Percentiles rank a stretch among this genome's conserved stretches.
Conservation (phyloP, 2,888 invertebrate species). For the Alentia gelatinosa region DNA sequence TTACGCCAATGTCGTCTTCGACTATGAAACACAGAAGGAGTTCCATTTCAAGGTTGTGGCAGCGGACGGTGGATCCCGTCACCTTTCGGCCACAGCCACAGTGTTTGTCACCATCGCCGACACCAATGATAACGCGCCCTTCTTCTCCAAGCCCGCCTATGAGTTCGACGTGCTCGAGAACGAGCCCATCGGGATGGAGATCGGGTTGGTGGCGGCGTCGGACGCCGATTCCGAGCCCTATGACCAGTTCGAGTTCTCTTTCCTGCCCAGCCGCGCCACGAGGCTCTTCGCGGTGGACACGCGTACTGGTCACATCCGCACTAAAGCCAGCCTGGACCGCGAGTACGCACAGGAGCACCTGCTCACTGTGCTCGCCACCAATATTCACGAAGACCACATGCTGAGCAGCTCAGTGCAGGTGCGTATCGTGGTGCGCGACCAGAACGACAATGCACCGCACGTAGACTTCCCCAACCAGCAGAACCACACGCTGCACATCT, state of each 20-base stretch:
- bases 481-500: constrained; percentile 51
- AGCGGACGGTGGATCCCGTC: constrained; percentile 90
- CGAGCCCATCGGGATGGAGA: constrained; percentile 54
- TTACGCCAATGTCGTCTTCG: constrained; percentile 33
- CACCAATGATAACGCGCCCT: constrained; percentile 58
- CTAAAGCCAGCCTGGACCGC: constrained; percentile 89
- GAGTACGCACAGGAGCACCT: constrained; percentile 89
- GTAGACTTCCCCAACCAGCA: constrained; percentile 42
- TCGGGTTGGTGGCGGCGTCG: constrained; percentile 49
- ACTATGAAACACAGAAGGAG: constrained; percentile 44
- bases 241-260: constrained; percentile 49
- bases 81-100: constrained; percentile 93
- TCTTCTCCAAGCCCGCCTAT: constrained; percentile 48
- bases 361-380: constrained; percentile 86
- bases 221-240: constrained; percentile 46
- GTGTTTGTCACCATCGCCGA: constrained; percentile 76
- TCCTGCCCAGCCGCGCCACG: not conserved
- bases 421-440: not conserved
- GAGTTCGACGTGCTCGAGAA: constrained; percentile 60
- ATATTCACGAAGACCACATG: not conserved
- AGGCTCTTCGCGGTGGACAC: constrained; percentile 92
- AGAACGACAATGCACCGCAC: constrained; percentile 44
- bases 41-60: constrained; percentile 86
- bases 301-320: constrained; percentile 91
- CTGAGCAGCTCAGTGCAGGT: constrained; percentile 24